Conservation (phyloP, 2,113 vertebrate genomes). For the Protomyctophum bolini region DNA sequence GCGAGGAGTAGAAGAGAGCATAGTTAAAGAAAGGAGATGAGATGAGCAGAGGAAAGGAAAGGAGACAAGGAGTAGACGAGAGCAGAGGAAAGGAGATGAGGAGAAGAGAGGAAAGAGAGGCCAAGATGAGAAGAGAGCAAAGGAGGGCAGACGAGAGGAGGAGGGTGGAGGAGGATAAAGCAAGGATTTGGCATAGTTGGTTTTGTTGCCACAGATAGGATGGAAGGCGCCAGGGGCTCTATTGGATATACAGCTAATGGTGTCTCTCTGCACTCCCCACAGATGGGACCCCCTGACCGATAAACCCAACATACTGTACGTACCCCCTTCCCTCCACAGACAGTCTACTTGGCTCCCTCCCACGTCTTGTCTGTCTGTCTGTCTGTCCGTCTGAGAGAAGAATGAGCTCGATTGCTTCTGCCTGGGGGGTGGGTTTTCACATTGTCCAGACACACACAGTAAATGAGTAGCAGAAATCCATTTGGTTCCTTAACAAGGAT, state of each 20-base stretch:
- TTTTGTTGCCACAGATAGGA: constrained; percentile 54
- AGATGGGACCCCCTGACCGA: constrained; percentile 54
- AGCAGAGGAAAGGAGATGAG: too few species aligned
- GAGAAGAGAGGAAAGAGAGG: background rate
- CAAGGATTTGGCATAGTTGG: constrained; percentile 44
- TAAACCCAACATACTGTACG: constrained; percentile 30
- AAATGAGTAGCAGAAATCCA: constrained; percentile 42
- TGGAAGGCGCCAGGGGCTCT: constrained; percentile 53
- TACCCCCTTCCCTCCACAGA: constrained; percentile 20
- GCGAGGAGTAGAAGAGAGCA: too few species aligned
- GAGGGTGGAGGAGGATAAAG: constrained; percentile 10
- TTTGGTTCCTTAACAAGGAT: constrained; percentile 38
- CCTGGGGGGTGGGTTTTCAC: constrained; percentile 23
- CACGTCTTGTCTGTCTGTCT: constrained; percentile 21
- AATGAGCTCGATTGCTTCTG: constrained; percentile 23
- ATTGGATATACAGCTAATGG: constrained; percentile 41
- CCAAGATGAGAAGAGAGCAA: constrained; percentile 18
- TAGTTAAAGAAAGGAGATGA: too few species aligned
- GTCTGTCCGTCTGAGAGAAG: constrained; percentile 3
- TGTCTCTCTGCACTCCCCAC: constrained; percentile 28
- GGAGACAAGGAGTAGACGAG: too few species aligned
- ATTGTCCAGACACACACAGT: background rate
- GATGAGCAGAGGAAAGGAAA: too few species aligned
- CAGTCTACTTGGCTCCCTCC: constrained; percentile 24
- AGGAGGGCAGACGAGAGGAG: background rate